Evolutionary conservation across 1,140 invertebrate species (phyloP), one percentile per base, ranked within the genome.

Genomic region (Brachionus rubens): DNA sequence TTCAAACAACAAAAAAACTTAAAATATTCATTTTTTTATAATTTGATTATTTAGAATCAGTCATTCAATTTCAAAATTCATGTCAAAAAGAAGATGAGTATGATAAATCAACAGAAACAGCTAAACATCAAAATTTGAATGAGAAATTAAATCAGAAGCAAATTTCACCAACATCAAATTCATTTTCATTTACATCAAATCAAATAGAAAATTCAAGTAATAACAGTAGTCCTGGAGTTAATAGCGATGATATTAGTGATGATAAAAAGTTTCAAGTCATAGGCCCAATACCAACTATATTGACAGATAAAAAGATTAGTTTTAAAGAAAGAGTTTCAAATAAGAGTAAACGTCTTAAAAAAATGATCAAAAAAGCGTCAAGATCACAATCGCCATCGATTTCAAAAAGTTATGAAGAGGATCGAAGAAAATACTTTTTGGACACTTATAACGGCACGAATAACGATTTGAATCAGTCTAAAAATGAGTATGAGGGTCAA

Each of bases 371-470:
- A 40, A 59, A 59, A 59, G 59, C 21, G 16, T 72, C 68, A 19
- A 46, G 36, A 33, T 72, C 68, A 9, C 68, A 72, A 24, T 50
- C 68, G 12, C 68, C 68, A 16, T 41, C 33, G 9, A 24, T 43
- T 65, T 72, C 68, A 7, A 72, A 72, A 30, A 72, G 68, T 19
- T 72, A 72, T 46, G 68, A 72, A 21, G 68, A 72, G 30, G 68
- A 72, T 48, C 1, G 50, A 21, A 19, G 68, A 3, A 19, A 72
- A 36, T 40, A 50, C n/a, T 50, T 43, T 65, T 65, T 65, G 59
- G 21, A 65, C 9, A 65, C 59, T 21, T 65, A 59, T 30, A 33
- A 26, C 1, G 30, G 30, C 6, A 36, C 33, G 54, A 16, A 59
- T 16, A 16, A 19, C 3, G 33, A 26, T 12, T 6, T 16, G 6